Conservation (phyloP, 2,797 vertebrate genomes). For the Nasua narica region DNA sequence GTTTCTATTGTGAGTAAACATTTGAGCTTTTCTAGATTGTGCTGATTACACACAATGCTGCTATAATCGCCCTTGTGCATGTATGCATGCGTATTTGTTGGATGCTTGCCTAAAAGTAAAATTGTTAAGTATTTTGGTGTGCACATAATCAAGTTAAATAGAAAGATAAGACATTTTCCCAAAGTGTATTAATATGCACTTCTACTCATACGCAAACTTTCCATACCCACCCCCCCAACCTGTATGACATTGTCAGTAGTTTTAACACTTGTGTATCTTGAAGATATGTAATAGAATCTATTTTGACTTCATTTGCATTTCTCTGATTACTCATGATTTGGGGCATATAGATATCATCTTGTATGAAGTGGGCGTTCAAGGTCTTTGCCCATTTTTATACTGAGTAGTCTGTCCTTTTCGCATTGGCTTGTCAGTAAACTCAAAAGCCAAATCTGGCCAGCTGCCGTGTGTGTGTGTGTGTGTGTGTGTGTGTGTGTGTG, state of each 20-base stretch:
- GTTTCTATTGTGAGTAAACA: neutral
- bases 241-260: neutral
- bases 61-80: neutral
- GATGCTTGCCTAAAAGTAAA: neutral
- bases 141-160: neutral
- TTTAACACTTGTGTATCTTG: neutral
- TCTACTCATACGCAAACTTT: neutral
- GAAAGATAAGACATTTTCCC: neutral
- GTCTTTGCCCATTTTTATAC: neutral
- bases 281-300: neutral
- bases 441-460: neutral
- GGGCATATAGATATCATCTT: neutral
- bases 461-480: neutral
- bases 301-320: neutral
- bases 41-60: neutral
- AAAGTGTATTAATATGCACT: neutral
- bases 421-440: neutral
- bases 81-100: neutral
- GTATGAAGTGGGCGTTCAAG: neutral
- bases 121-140: neutral
- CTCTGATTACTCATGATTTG: neutral
- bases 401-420: neutral
- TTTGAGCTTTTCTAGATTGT: neutral
- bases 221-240: neutral
- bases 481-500: neutral